Evolutionary conservation across 2,888 invertebrate genomes (phyloP).

Genomic region (Agrotis clavis): DNA sequence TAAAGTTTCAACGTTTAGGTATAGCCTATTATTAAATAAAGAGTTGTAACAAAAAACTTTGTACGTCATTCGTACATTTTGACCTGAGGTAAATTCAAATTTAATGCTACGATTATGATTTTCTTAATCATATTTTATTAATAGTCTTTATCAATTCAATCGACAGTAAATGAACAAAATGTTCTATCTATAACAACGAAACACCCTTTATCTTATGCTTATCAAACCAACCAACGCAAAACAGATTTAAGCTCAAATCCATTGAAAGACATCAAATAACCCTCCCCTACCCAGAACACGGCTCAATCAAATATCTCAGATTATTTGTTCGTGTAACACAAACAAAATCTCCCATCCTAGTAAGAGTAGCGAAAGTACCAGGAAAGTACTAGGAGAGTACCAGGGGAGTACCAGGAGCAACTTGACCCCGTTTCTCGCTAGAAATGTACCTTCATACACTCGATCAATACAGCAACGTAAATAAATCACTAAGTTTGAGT

Average conservation of each 20-base stretch:
- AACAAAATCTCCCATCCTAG: conserved; percentile 81
- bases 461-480: conserved; percentile 87
- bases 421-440: conserved; percentile 86
- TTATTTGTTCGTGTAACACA: conserved; percentile 80
- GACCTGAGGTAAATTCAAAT: neutral
- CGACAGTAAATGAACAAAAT: neutral
- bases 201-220: neutral
- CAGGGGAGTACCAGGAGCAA: conserved; percentile 52
- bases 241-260: conserved; percentile 17
- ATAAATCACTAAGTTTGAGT: conserved; percentile 87
- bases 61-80: neutral
- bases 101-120: neutral
- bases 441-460: conserved; percentile 80
- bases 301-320: conserved; percentile 67
- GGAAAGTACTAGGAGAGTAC: conserved; percentile 16
- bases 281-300: conserved; percentile 46
- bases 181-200: neutral
- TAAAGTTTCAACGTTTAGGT: too few species aligned
- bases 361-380: conserved; percentile 35
- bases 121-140: neutral
- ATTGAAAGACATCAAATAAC: conserved; percentile 57
- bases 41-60: too few species aligned
- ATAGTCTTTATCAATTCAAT: neutral
- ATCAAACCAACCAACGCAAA: conserved; percentile 6
- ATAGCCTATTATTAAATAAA: too few species aligned